Base-by-base conservation (phyloP, 1,140 invertebrate species). In the Campoletis sonorensis region DNA sequence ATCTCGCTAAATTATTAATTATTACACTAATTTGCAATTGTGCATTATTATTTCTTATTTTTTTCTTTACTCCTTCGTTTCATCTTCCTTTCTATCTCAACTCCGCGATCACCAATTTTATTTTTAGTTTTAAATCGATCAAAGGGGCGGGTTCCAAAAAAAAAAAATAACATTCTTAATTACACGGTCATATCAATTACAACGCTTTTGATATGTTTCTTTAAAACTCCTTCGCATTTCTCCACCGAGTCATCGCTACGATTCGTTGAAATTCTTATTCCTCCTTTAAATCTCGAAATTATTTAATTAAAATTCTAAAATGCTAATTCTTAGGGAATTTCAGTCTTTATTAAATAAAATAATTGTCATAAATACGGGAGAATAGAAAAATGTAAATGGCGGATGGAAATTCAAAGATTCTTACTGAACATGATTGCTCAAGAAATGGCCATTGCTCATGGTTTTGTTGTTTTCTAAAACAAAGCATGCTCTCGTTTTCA, bases 101-200 rank as follows among this genome's bases (percentile, higher is more conserved):
- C 33, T 80, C 58, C 27, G 73, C 49, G 49, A 72, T 58, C 49
- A 58, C 75, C 64, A 72, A 77, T 49, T 33, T 77, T 40, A 33
- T 71, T 73, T 70, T 64, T 79, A 75, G 30, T 76, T 67, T 79
- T 80, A 27, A 21, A 80, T 37, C 51, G 67, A 37, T 37, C 70
- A 77, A 78, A 84, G 82, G 81, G 83, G 83, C 72, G 58, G 80
- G 80, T 78, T 80, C 82, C 80, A 80, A 81, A 84, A 84, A 84
- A 84, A 84, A 81, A 73, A 45, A 23, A 81, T 68, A 84, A 81
- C 75, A 84, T 79, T 80, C 70, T 84, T 54, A 23, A 67, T 45
- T 13, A 78, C 70, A 78, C 45, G 72, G 76, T 40, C 83, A 84
- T 84, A 84, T 84, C 83, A 84, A 81, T 81, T 64, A 30, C 45